Evolutionary conservation across 2,888 invertebrate species (phyloP), one percentile per base, ranked within the genome.

Genomic region (Lasioglossum oenotherae): DNA sequence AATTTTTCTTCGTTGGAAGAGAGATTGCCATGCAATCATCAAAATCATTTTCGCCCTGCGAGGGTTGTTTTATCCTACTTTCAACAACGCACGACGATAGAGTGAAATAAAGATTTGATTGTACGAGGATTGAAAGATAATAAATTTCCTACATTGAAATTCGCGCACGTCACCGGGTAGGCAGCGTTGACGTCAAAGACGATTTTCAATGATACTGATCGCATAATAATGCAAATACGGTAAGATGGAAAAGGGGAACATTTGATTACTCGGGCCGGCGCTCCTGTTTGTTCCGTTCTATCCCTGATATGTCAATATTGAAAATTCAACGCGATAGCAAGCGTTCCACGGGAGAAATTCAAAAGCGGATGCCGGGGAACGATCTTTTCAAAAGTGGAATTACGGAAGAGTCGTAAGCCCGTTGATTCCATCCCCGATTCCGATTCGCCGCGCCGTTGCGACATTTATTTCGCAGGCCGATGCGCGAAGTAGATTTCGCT

Each of bases 301-400:
- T 75, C 41, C 57, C 19, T 78, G 78, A 72, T 78, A 64, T 72
- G 57, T 79, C 78, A 79, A 79, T 79, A 79, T 79, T 76, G 84
- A 79, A 84, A 84, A 76, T 73, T 49, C 72, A 60, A 76, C 74
- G 57, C n/a, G 14, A 16, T 23, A 23, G 27, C 35, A 14, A 72
- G 75, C 57, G 49, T 23, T 19, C 49, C 14, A n/a, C 38, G n/a
- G 16, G 49, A 44, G 78, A 84, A 78, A 64, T 71, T 75, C 44
- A 49, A 72, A 72, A 57, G 44, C 38, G 53, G n/a, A 53, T 23
- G n/a, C 23, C 31, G 6, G 16, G 19, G 46, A 41, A 27, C 71
- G 60, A 72, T 82, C 49, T 75, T 75, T 71, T 49, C 1, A 31
- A 46, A 60, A 31, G 38, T 60, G 16, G n/a, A 74, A 75, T 75